Evolutionary conservation across 2,888 invertebrate species (phyloP), one percentile per base, ranked within the genome.

Genomic region (Sminthurides aquaticus): DNA sequence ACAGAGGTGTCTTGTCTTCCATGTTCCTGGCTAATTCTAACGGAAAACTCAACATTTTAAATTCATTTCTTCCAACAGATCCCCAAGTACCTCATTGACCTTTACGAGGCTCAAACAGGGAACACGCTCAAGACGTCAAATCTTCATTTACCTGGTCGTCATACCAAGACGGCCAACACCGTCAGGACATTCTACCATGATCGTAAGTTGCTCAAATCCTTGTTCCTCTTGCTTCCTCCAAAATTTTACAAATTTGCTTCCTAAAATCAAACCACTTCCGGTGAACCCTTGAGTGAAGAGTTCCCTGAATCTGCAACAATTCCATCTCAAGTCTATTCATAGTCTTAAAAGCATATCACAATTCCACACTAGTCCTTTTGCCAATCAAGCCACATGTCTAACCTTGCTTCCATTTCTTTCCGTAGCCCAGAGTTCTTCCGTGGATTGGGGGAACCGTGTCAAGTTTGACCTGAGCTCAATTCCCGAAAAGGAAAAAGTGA

Each of bases 161-260:
- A 85, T 76, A 86, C 88, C 71, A 84, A 87, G 76, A 86, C 86
- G 74, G 90, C 91, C 74, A 91, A 92, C 80, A 91, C 91, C 64
- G 88, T 90, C 70, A 83, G 91, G 78, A 89, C 89, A 79, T 91
- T 88, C 82, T 85, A 86, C 77, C 91, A 91, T 82, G 82, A 84
- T 79, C 87, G 88, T 88, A 78, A 82, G 84, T 80, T 18, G 34
- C 29, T 49, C 15, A 49, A 52, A 55, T 49, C 24, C 22, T 62
- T 20, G n/a, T 57, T 3, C 34, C 11, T 28, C 24, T 28, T 11
- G 18, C 2, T 24, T 55, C 3, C 3, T 8, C 11, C 22, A 55
- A 24, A 24, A 55, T 55, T 55, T 43, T 43, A 8, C 15, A 43
- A 8, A 43, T 43, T 43, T 15, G 8, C 15, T 15, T 43, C 43